Evolutionary conservation across 2,888 invertebrate genomes (phyloP).

Genomic region (Pyrocoelia pectoralis): DNA sequence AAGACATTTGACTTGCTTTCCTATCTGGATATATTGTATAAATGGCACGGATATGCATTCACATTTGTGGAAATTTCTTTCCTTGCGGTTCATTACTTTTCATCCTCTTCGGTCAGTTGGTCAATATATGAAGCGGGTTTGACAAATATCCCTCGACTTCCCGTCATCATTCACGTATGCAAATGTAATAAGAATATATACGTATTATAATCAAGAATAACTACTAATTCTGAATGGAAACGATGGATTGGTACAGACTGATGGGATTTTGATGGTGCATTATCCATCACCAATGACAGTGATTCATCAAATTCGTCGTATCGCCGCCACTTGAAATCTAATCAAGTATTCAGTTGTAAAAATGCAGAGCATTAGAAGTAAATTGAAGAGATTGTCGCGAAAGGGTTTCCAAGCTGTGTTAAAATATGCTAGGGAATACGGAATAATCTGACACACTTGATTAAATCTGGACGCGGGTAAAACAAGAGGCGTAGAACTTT

Average conservation of each 20-base stretch:
- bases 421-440: conserved; percentile 17
- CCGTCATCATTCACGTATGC: conserved; percentile 52
- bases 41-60: conserved; percentile 58
- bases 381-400: conserved; percentile 55
- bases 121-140: conserved; percentile 56
- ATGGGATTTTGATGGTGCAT: conserved; percentile 57
- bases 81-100: conserved; percentile 54
- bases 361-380: conserved; percentile 36
- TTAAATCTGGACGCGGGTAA: conserved; percentile 50
- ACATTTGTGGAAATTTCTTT: conserved; percentile 58
- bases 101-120: conserved; percentile 55
- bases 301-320: conserved; percentile 52
- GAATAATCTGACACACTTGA: conserved; percentile 49
- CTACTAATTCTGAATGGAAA: conserved; percentile 43
- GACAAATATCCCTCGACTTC: conserved; percentile 55
- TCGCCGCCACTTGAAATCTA: conserved; percentile 50
- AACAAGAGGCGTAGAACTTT: conserved; percentile 45
- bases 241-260: conserved; percentile 51
- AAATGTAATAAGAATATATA: conserved; percentile 43
- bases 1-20: conserved; percentile 49
- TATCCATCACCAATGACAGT: conserved; percentile 59
- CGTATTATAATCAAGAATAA: conserved; percentile 29
- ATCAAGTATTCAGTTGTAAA: conserved; percentile 61
- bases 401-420: conserved; percentile 47
- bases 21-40: conserved; percentile 53